Evolutionary conservation across 2,113 vertebrate genomes (phyloP).

Genomic region (Tenebrosternarchus preto): DNA sequence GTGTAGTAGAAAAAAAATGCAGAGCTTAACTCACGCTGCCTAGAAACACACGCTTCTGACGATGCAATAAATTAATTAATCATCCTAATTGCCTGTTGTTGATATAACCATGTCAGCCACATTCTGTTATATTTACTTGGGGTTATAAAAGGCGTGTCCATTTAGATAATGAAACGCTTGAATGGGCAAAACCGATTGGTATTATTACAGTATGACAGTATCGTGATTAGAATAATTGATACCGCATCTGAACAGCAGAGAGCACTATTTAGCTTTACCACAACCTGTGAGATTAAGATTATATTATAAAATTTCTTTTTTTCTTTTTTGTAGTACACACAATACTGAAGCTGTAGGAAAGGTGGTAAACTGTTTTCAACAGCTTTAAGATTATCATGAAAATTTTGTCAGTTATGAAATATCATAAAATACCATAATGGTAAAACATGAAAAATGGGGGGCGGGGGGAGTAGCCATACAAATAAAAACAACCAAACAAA

Average conservation of each 20-base stretch:
- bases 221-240: background rate
- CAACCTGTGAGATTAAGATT: too few relatives aligned
- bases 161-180: background rate
- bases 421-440: background rate
- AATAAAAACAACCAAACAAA: too few relatives aligned
- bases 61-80: slow-evolving; percentile 1
- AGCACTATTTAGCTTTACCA: slow-evolving; percentile 10
- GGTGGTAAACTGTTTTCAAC: background rate
- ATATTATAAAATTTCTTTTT: too few relatives aligned
- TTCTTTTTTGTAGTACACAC: too few relatives aligned
- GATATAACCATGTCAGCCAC: background rate
- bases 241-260: slow-evolving; percentile 6
- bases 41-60: background rate
- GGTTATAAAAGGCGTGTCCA: background rate
- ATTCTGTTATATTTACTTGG: background rate
- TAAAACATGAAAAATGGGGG: background rate
- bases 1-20: background rate
- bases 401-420: background rate
- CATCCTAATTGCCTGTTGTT: slow-evolving; percentile 6
- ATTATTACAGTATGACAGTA: background rate
- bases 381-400: too few relatives aligned
- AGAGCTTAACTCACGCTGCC: background rate
- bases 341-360: too few relatives aligned
- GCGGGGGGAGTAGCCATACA: too few relatives aligned
- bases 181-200: background rate